Evolutionary conservation across 2,888 invertebrate genomes (phyloP).

Genomic region (Tachystola acroxantha): DNA sequence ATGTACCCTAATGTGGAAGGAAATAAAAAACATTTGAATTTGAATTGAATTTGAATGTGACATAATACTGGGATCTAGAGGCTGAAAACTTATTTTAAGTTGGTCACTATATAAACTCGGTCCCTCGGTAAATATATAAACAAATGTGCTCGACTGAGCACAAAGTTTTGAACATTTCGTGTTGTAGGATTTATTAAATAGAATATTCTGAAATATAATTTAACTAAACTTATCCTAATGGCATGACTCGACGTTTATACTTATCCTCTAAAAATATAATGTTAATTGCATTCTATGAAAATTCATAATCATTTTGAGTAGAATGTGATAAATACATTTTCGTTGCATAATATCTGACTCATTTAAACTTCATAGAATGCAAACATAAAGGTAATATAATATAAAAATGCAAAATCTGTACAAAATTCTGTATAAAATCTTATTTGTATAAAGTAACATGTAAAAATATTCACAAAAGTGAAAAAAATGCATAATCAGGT

Average conservation of each 20-base stretch:
- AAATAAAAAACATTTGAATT: too few relatives aligned
- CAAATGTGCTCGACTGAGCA: too few relatives aligned
- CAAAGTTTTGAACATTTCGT: constrained; percentile 3
- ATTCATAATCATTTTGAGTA: too few relatives aligned
- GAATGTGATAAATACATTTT: background rate
- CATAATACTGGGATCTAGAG: too few relatives aligned
- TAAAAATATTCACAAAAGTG: constrained; percentile 61
- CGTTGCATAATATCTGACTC: background rate
- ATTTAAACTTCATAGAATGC: constrained; percentile 4
- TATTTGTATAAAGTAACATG: constrained; percentile 24
- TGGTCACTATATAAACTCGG: too few relatives aligned
- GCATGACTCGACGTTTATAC: constrained; percentile 70
- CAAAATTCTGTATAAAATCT: constrained; percentile 51
- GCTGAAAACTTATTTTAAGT: too few relatives aligned
- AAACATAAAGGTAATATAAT: constrained; percentile 16
- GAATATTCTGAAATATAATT: constrained; percentile 1
- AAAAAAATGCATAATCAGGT: constrained; percentile 50
- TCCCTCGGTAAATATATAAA: too few relatives aligned
- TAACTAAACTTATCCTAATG: constrained; percentile 55
- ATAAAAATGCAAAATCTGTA: constrained; percentile 53
- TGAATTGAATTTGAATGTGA: too few relatives aligned
- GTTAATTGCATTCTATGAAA: background rate
- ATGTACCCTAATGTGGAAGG: too few relatives aligned
- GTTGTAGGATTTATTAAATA: background rate
- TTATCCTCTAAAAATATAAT: constrained; percentile 35